These are phyloP conservation scores for Trissonchulus sp. DNA, from an alignment of 2,888 invertebrate species.

Conservation along the genomic window DNA sequence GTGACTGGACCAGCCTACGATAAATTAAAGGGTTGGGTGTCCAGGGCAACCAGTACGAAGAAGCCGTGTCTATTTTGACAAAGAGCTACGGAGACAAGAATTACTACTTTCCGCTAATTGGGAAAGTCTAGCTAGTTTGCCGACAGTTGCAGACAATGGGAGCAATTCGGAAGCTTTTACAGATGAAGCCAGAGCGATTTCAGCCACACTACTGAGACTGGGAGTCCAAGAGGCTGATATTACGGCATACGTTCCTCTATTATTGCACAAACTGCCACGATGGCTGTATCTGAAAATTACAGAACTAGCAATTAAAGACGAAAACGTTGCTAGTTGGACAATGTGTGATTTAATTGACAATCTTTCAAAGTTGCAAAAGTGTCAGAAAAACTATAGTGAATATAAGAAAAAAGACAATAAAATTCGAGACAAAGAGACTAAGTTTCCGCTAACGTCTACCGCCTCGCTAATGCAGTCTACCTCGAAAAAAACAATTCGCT, in stretches of 20 bases:
- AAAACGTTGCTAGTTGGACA: neutral
- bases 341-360: neutral
- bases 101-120: neutral
- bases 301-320: neutral
- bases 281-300: neutral
- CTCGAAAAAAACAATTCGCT: no score
- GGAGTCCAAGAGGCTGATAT: neutral
- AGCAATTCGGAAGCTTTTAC: constrained; percentile 9
- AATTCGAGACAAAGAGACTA: no score
- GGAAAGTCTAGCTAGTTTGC: neutral
- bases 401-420: neutral
- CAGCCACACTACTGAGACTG: neutral
- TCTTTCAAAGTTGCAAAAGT: no score
- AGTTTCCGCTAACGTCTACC: no score
- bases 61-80: neutral
- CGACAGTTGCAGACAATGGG: neutral
- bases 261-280: neutral
- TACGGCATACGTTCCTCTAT: neutral
- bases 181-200: neutral
- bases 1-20: no score
- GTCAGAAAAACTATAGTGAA: neutral
- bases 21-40: no score
- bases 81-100: neutral
- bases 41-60: neutral
- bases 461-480: no score